Conservation (phyloP, 2,888 invertebrate species). For the Ophraella communa region DNA sequence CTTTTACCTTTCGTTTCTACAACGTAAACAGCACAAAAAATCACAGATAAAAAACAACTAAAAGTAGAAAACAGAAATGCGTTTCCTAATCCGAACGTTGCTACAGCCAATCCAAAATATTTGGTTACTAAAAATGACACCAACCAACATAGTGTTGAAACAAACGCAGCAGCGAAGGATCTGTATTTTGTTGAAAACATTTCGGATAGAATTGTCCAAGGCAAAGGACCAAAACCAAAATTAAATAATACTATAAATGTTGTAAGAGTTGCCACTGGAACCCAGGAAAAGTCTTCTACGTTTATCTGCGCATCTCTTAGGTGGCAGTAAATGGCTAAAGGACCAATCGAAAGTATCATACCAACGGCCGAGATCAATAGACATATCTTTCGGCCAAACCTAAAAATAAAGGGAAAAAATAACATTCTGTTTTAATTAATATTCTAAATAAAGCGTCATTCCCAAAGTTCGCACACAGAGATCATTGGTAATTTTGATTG, state of each 20-base stretch:
- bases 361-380: slow-evolving; percentile 29
- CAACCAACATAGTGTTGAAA: slow-evolving; percentile 79
- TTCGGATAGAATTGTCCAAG: slow-evolving; percentile 85
- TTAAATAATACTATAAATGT: slow-evolving; percentile 80
- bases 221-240: slow-evolving; percentile 77
- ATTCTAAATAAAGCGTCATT: not conserved
- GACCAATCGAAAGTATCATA: slow-evolving; percentile 29
- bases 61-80: slow-evolving; percentile 77
- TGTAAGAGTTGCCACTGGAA: slow-evolving; percentile 75
- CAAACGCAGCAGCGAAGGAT: slow-evolving; percentile 76
- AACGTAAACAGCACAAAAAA: slow-evolving; percentile 70
- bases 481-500: too few relatives aligned
- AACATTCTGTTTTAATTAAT: not conserved
- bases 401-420: not conserved
- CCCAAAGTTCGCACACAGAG: too few relatives aligned
- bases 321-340: slow-evolving; percentile 30
- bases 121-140: slow-evolving; percentile 79
- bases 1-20: slow-evolving; percentile 38
- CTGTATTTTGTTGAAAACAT: slow-evolving; percentile 82
- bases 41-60: slow-evolving; percentile 67
- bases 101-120: slow-evolving; percentile 68
- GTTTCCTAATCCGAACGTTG: slow-evolving; percentile 67
- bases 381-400: slow-evolving; percentile 31
- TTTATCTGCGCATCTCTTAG: slow-evolving; percentile 12
- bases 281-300: slow-evolving; percentile 59